Evolutionary conservation across 1,140 invertebrate genomes (phyloP).

Genomic region (Akabosia matsudoensis): DNA sequence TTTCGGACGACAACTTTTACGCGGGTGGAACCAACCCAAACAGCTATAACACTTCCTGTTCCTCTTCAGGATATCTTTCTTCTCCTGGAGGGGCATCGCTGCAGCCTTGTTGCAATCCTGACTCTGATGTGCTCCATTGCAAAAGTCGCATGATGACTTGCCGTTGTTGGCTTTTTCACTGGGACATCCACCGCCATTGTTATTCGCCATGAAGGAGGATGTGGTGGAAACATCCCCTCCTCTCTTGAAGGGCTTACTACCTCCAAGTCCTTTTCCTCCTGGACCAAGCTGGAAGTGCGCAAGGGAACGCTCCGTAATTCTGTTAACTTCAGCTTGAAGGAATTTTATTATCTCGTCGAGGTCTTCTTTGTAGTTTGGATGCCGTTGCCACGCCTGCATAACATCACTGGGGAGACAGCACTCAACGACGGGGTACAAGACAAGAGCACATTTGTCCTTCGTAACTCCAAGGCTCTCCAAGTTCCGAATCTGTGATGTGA

Average conservation of each 20-base stretch:
- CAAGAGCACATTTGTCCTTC: not conserved
- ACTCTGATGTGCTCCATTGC: not conserved
- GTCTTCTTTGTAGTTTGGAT: not conserved
- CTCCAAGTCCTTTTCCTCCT: not conserved
- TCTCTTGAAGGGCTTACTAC: not conserved
- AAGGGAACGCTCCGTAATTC: not conserved
- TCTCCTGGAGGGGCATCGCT: not conserved
- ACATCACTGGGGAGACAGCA: slow-evolving; percentile 41
- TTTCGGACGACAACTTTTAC: no score
- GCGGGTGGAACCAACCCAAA: no score
- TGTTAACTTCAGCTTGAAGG: not conserved
- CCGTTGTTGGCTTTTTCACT: not conserved
- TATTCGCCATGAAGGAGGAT: not conserved
- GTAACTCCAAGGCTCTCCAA: slow-evolving; percentile 18
- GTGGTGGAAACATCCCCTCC: not conserved
- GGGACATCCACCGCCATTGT: not conserved
- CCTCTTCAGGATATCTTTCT: not conserved
- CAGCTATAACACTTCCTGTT: not conserved
- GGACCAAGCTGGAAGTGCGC: not conserved
- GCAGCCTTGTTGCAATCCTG: not conserved
- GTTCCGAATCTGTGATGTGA: not conserved
- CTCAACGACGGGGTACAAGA: slow-evolving; percentile 35
- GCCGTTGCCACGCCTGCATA: not conserved
- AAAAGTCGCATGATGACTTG: slow-evolving; percentile 27
- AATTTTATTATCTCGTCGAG: not conserved